phyloP scores from a whole-genome alignment of 2,888 invertebrate species.

The Coelogynopora nodosa region DNA sequence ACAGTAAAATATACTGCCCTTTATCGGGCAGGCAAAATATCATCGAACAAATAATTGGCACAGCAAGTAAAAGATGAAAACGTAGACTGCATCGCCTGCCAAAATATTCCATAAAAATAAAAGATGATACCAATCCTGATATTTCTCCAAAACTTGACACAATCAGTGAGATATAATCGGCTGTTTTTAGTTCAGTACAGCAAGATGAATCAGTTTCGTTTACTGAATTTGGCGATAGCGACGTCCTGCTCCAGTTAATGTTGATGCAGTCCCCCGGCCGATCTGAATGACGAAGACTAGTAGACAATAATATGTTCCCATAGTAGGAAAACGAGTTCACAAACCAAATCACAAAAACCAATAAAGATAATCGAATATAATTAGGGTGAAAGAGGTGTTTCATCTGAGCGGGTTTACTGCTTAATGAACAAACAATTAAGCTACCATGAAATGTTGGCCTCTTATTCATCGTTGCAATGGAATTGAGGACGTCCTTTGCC shows the following conservation, averaged over 20 bases:
- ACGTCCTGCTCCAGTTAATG: no score
- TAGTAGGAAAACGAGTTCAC: conserved; percentile 91
- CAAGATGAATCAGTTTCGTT: conserved; percentile 16
- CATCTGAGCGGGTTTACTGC: no score
- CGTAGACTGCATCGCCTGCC: conserved; percentile 21
- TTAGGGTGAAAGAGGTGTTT: neutral
- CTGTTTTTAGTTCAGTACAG: conserved; percentile 17
- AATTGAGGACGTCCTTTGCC: conserved; percentile 66
- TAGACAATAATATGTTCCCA: conserved; percentile 87
- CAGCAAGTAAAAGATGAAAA: neutral
- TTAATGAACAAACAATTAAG: no score
- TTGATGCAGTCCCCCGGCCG: no score
- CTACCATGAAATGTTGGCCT: neutral
- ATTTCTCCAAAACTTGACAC: conserved; percentile 28
- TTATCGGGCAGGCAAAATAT: neutral
- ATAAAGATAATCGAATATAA: neutral
- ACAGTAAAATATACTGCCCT: neutral
- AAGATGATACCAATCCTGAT: neutral
- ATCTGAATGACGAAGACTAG: conserved; percentile 68
- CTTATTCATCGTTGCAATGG: neutral
- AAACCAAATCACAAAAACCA: conserved; percentile 69
- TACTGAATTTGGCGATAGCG: no score
- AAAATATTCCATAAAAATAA: neutral
- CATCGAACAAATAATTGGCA: neutral
- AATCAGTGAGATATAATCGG: neutral